Evolutionary conservation across 2,797 vertebrate genomes (phyloP), one percentile per base, ranked within the genome.

Genomic region (Astyanax mexicanus): DNA sequence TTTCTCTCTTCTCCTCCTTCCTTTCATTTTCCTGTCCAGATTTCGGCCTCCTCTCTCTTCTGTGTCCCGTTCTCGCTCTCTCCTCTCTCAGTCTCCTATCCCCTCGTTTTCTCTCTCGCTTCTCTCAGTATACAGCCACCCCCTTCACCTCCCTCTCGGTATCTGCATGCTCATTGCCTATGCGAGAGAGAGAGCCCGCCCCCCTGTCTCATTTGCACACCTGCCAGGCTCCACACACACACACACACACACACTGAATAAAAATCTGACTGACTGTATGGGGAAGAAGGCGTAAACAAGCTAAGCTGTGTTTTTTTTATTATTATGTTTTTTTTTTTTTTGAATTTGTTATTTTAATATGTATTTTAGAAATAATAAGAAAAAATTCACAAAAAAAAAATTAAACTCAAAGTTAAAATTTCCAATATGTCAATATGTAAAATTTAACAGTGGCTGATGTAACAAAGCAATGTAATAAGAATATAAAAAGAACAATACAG

Each of bases 191-290:
- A 49, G 29, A 35, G n/a, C 55, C 64, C 61, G 40, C 58, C 29
- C 54, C 74, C 81, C 75, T 32, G 74, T 84, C 77, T 85, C 82
- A 89, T 86, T 89, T 85, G 62, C 54, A 83, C 83, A 78, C 57
- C 60, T 75, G 66, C 90, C 77, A 74, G 80, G 54, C 35, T 58
- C 0, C 82, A 32, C 29, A 32, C 29, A 32, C 29, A 29, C 21
- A 64, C 10, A 4, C 45, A 0, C 81, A 78, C 75, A 29, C 17
- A 60, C 13, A 7, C 49, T 27, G 11, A 10, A 3, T 1, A 27
- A 38, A 37, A 57, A 72, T 47, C 29, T 65, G 44, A 47, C 29
- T 65, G 44, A 67, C 11, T 40, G 64, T 35, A 9, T 44, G 21
- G 27, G 17, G 15, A 8, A 54, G 2, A 81, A 75, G 21, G 66